Base-by-base conservation (phyloP, 2,113 vertebrate species). In the Elaphurus davidianus region DNA sequence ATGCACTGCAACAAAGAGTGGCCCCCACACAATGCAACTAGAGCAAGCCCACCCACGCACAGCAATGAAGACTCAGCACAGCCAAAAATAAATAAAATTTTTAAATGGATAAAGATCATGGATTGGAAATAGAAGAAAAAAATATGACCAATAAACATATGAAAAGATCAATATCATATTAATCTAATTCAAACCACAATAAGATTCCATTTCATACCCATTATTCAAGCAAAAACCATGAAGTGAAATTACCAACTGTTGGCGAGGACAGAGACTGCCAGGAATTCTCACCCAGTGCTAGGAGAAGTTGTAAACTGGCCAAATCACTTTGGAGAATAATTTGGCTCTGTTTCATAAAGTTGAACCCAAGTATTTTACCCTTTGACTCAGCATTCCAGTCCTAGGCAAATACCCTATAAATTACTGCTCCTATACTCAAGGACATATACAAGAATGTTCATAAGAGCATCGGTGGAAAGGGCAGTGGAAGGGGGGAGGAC, bases 121-220 rank as follows among this genome's bases (percentile, higher is more conserved):
- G 76, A 50, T 15, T 59, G 57, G 59, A 27, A 52, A 93, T 25
- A 88, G 60, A 88, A 92, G 54, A 67, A 85, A 92, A 62, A 96
- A 87, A 57, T n/a, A 87, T 45, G 43, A 45, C 50, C 50, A 87
- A 91, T 23, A 94, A 91, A 87, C n/a, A 87, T 59, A 87, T 43
- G 57, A 90, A 90, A 90, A 86, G 43, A n/a, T 87, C 21, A 67
- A 50, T 25, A 82, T 43, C 59, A 59, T 13, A 59, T 28, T 81
- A 96, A 97, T 97, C 13, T 82, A 87, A 97, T 83, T 87, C n/a
- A 74, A 94, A 91, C 54, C 52, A 74, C 43, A 85, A 50, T 60
- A 87, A 71, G 33, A 87, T 71, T 17, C 82, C 7, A 87, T 91
- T 87, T 94, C 33, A 74, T 74, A 83, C 21, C 71, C 54, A 94